These are phyloP conservation scores for Hydra vulgaris DNA, from an alignment of 30 jellyfish, hydroid and myxozoan species.

Conservation along the genomic window DNA sequence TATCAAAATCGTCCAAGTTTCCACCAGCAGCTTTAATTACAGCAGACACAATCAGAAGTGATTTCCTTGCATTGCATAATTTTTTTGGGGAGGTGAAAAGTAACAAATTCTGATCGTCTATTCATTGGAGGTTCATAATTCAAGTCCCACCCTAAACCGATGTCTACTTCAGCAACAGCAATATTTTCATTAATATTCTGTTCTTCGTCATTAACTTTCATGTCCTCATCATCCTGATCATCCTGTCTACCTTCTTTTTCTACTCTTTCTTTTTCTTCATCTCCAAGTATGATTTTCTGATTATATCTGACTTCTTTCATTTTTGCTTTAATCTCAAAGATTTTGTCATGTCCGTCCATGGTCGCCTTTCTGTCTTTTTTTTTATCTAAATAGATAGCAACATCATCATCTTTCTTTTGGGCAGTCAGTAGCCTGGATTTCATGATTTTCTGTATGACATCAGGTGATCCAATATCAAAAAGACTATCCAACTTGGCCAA, in stretches of 20 bases:
- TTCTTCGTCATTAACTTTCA: neutral
- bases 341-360: neutral
- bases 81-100: neutral
- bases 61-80: neutral
- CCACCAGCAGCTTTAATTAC: neutral
- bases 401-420: neutral
- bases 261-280: neutral
- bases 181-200: neutral
- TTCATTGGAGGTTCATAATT: neutral
- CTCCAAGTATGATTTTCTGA: neutral
- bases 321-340: neutral
- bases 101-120: neutral
- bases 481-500: neutral
- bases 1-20: neutral
- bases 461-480: neutral
- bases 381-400: neutral
- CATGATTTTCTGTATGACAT: neutral
- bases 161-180: neutral
- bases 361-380: neutral
- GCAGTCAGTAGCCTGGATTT: neutral
- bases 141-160: neutral
- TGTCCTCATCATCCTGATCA: neutral
- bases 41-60: neutral
- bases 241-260: neutral
- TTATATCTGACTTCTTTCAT: neutral